A percentile compares a stretch with the other conserved stretches of the same genome.
phyloP scores from a whole-genome alignment of 2,888 invertebrate species.

The Pimpla rufipes region DNA sequence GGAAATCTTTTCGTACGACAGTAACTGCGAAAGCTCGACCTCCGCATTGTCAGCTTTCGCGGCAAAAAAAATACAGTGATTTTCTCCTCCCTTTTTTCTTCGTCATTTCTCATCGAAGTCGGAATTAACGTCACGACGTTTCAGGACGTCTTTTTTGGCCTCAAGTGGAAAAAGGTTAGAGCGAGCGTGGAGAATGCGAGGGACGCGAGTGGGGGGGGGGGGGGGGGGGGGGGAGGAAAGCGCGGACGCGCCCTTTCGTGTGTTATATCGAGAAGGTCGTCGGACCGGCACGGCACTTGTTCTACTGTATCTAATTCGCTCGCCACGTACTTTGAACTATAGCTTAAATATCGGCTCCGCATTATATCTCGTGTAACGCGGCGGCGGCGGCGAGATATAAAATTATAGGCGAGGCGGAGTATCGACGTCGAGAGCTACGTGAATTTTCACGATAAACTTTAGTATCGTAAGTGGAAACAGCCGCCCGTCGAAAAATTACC shows the following conservation, averaged over 20 bases:
- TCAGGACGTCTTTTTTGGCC: not conserved
- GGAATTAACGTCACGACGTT: not conserved
- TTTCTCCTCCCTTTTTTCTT: not conserved
- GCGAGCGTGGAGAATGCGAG: not conserved
- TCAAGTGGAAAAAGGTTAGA: constrained; percentile 33
- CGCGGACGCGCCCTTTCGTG: constrained; percentile 32
- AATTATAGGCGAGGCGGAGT: not conserved
- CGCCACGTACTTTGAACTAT: constrained; percentile 29
- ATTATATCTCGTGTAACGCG: not conserved
- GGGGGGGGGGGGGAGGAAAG: constrained; percentile 5
- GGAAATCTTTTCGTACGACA: not conserved
- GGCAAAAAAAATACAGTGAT: not conserved
- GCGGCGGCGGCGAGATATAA: not conserved
- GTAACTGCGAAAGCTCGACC: not conserved
- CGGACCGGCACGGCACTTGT: constrained; percentile 12
- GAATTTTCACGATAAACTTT: not conserved
- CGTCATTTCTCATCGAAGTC: not conserved
- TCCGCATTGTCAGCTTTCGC: not conserved
- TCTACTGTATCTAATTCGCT: constrained; percentile 37
- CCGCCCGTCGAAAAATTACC: not conserved
- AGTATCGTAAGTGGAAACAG: too few species aligned
- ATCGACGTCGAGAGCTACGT: not conserved
- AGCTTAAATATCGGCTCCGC: not conserved
- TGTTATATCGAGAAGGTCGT: constrained; percentile 27
- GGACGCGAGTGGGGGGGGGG: not conserved